Evolutionary conservation across 2,888 invertebrate genomes (phyloP), one percentile per base, ranked within the genome.

Genomic region (Nomada flava): DNA sequence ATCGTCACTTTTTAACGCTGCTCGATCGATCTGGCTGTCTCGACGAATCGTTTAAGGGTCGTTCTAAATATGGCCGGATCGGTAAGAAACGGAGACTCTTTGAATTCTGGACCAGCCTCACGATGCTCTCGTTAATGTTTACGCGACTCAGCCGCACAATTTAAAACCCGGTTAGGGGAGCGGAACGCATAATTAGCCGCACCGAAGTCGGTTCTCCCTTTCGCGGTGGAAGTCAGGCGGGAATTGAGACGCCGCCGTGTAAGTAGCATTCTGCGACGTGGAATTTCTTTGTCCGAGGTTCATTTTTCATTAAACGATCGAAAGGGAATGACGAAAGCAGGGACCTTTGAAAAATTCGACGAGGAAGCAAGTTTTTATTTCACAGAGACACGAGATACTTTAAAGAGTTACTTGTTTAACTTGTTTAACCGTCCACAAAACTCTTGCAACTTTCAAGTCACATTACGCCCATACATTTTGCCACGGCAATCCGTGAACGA

Each of bases 51-150:
- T 15, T 72, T 47, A 55, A 47, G 72, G 57, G 57, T 18, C 65
- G 36, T 18, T 73, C 73, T 73, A 57, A 73, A 73, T 65, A 73
- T 59, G 73, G 67, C 2, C 0, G 3, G 42, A 23, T 44, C 42
- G 29, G 20, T 29, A 60, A 47, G 50, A 55, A 74, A 74, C 47
- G 26, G 26, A 10, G 18, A n/a, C 69, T 67, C 42, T 71, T 42
- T 53, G 60, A 62, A 67, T 77, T 67, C 79, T 42, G 50, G 7
- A 55, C 64, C 42, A 20, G 62, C 44, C 47, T 11, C 13, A 13
- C 50, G 72, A 73, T 73, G 64, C 55, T 44, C 72, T 67, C 23
- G 77, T 65, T 47, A 62, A 67, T 59, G 52, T 77, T 77, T 74
- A 62, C 76, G 76, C 76, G 50, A 55, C 26, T 26, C 29, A 26